A percentile compares a stretch with the other conserved stretches of the same genome.
These are phyloP conservation scores for Scaptomyza graminum DNA, from an alignment of 1,140 invertebrate genomes.

Conservation along the genomic window DNA sequence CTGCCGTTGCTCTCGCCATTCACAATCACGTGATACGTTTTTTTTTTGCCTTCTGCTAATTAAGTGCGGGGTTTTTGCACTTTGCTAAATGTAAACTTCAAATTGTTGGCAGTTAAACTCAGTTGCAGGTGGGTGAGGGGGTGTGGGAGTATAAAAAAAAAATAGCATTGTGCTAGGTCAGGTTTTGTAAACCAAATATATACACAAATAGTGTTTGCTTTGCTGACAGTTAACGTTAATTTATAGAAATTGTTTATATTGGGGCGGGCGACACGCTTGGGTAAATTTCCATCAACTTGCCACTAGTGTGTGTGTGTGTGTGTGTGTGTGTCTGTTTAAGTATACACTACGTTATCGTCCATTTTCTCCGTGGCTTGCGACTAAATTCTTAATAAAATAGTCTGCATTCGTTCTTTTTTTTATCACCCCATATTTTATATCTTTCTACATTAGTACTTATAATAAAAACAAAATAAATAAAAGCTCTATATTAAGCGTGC, in stretches of 20 bases:
- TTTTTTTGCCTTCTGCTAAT: slow-evolving; percentile 74
- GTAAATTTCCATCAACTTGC: slow-evolving; percentile 67
- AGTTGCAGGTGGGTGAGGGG: not conserved
- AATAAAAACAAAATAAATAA: slow-evolving; percentile 7
- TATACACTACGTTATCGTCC: slow-evolving; percentile 32
- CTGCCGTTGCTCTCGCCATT: slow-evolving; percentile 21
- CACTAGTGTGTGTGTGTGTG: not conserved
- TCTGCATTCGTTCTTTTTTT: not conserved
- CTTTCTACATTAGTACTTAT: not conserved
- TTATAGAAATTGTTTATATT: slow-evolving; percentile 55
- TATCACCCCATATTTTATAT: slow-evolving; percentile 23
- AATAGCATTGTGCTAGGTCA: slow-evolving; percentile 65
- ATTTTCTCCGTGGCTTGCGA: slow-evolving; percentile 48
- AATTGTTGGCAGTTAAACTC: slow-evolving; percentile 39
- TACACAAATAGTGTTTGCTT: slow-evolving; percentile 53
- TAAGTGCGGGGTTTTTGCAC: slow-evolving; percentile 74
- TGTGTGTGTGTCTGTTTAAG: slow-evolving; percentile 8
- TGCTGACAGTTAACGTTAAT: slow-evolving; percentile 43
- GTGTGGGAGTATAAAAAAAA: not conserved
- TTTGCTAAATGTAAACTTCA: slow-evolving; percentile 62
- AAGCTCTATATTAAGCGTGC: not conserved
- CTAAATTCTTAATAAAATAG: slow-evolving; percentile 32
- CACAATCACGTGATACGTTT: slow-evolving; percentile 75
- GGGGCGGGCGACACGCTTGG: slow-evolving; percentile 45
- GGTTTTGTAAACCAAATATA: slow-evolving; percentile 73